phyloP scores from a whole-genome alignment of 2,797 vertebrate genomes.

The Spea hammondii region DNA sequence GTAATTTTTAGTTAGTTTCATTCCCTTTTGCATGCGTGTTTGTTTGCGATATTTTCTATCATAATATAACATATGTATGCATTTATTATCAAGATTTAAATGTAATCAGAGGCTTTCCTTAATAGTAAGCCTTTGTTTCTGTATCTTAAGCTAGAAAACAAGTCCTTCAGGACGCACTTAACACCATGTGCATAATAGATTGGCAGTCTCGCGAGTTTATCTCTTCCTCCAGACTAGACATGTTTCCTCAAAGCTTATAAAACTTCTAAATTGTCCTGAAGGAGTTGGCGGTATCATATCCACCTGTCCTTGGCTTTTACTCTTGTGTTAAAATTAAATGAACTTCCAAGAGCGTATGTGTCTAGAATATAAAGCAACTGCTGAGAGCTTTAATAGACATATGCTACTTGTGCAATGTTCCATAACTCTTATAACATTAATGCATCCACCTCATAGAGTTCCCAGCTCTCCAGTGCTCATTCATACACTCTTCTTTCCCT shows the following conservation, averaged over 20 bases:
- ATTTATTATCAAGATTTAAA: slow-evolving; percentile 11
- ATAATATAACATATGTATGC: neutral
- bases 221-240: slow-evolving; percentile 26
- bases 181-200: slow-evolving; percentile 49
- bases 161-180: slow-evolving; percentile 41
- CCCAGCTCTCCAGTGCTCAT: too few relatives aligned
- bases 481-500: too few relatives aligned
- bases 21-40: too few relatives aligned
- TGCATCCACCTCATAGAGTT: neutral
- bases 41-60: neutral
- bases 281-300: slow-evolving; percentile 32
- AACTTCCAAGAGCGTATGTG: slow-evolving; percentile 31
- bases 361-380: slow-evolving; percentile 30
- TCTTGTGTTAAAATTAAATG: slow-evolving; percentile 37
- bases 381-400: slow-evolving; percentile 10
- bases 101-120: slow-evolving; percentile 5
- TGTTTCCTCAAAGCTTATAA: slow-evolving; percentile 41
- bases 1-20: neutral
- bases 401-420: slow-evolving; percentile 21
- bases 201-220: slow-evolving; percentile 34
- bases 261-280: slow-evolving; percentile 41
- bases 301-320: slow-evolving; percentile 46
- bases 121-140: slow-evolving; percentile 16
- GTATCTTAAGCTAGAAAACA: slow-evolving; percentile 14
- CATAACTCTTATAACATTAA: neutral